Conservation (phyloP, 1,140 invertebrate genomes). For the Polyergus mexicanus region DNA sequence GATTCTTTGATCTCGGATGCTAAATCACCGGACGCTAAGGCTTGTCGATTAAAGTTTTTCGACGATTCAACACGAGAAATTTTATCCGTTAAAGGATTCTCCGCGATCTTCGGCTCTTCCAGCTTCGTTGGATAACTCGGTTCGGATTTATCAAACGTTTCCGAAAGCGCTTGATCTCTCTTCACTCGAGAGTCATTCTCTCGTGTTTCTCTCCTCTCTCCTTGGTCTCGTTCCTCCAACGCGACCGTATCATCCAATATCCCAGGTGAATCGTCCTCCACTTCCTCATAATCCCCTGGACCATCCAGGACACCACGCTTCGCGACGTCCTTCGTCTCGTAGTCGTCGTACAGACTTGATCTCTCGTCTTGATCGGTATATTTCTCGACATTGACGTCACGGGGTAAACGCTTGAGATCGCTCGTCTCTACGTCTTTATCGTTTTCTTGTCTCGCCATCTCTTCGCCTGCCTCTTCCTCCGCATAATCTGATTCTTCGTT, state of each 20-base stretch:
- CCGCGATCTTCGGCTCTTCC: not conserved
- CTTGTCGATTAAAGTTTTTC: not conserved
- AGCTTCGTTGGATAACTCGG: not conserved
- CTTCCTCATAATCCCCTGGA: constrained; percentile 71
- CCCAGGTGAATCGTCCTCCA: constrained; percentile 23
- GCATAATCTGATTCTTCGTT: constrained; percentile 25
- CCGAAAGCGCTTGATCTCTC: constrained; percentile 1
- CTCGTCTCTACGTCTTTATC: constrained; percentile 27
- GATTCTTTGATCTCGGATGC: not conserved
- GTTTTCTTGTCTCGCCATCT: not conserved
- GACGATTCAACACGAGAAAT: not conserved
- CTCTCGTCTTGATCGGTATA: constrained; percentile 65
- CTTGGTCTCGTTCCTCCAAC: constrained; percentile 5
- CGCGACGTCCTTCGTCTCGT: constrained; percentile 69
- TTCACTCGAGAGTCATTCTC: constrained; percentile 18
- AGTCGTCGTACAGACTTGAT: constrained; percentile 67
- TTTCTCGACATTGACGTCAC: not conserved
- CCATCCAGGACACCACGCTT: constrained; percentile 66
- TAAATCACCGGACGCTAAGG: too few species aligned
- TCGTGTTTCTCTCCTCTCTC: not conserved
- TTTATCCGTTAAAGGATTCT: not conserved
- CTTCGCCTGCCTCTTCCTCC: constrained; percentile 56
- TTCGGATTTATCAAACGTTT: not conserved
- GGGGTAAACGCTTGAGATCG: constrained; percentile 18
- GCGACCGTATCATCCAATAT: not conserved